These are phyloP conservation scores for Xanthorhoe spadicearia DNA, from an alignment of 2,888 invertebrate species.

Conservation along the genomic window DNA sequence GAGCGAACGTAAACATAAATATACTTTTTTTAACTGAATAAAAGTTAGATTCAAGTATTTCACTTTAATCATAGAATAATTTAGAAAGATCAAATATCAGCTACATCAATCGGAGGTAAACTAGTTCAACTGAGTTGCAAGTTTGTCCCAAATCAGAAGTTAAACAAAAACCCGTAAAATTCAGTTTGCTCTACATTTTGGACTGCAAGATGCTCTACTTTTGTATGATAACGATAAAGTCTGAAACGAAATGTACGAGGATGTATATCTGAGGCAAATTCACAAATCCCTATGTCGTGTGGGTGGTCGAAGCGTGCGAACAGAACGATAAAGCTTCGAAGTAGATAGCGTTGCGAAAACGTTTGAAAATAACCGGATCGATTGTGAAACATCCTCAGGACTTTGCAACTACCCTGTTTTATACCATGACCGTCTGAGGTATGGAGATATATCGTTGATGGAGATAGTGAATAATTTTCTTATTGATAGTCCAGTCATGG, in stretches of 20 bases:
- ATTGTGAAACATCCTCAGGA: slow-evolving; percentile 46
- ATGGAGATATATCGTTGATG: no score
- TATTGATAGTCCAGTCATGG: not conserved
- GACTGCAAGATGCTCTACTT: not conserved
- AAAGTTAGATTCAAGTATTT: no score
- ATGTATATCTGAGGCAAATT: slow-evolving; percentile 50
- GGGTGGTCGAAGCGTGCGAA: slow-evolving; percentile 61
- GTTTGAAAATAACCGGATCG: slow-evolving; percentile 52
- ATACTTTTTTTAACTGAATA: no score
- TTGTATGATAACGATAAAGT: not conserved
- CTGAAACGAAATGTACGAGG: slow-evolving; percentile 36
- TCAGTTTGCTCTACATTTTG: not conserved
- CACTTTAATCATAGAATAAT: no score
- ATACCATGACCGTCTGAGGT: no score
- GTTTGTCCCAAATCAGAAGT: not conserved
- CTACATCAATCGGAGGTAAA: no score
- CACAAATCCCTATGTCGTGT: slow-evolving; percentile 57
- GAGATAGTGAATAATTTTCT: not conserved
- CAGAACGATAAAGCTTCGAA: slow-evolving; percentile 44
- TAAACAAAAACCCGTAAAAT: not conserved
- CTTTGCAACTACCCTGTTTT: no score
- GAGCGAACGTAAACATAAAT: no score
- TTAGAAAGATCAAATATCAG: no score
- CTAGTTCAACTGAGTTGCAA: not conserved
- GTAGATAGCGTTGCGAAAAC: slow-evolving; percentile 53